Evolutionary conservation across 2,797 vertebrate species (phyloP), one percentile per base, ranked within the genome.

Genomic region (Platyrinchus mystaceus): DNA sequence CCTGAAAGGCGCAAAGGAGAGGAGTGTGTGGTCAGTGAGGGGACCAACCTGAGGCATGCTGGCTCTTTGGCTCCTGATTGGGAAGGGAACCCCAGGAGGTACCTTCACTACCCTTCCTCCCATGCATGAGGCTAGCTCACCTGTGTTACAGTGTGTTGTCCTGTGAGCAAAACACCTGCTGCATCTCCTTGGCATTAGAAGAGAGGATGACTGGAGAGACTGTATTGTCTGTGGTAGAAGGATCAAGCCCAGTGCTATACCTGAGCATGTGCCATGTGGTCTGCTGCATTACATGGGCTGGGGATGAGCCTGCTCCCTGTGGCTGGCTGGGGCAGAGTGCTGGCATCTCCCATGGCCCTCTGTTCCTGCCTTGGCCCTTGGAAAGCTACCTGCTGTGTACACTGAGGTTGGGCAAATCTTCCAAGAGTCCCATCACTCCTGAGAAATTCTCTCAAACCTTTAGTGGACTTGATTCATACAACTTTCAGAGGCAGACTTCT

Each of bases 241-340:
- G 30, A 66, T 39, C 52, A 49, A 77, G 14, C 7, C 26, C 74
- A 78, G 12, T 39, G 66, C 62, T 67, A 3, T 2, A n/a, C 20
- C 32, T 78, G 70, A 49, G 66, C 52, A 43, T 2, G 1, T 58
- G 44, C 64, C 60, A 71, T 1, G 3, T 59, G 28, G 44, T n/a
- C 63, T 56, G 44, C 53, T 84, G 66, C 13, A 3, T 77, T 62
- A 4, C 0, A 0, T 26, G n/a, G 20, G 73, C 46, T 74, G 34
- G 59, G 37, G 50, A 75, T 67, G 64, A 86, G 41, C 12, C 76
- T 63, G 71, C 47, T 77, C 19, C 3, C 0, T 27, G 6, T 17
- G 0, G 3, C 52, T 4, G 1, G 30, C 49, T 10, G 2, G 18
- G 46, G 7, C 14, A 81, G 56, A 60, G 37, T 3, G 0, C 67